Evolutionary conservation across 1,140 invertebrate genomes (phyloP).

Genomic region (Sycophaga agraensis): DNA sequence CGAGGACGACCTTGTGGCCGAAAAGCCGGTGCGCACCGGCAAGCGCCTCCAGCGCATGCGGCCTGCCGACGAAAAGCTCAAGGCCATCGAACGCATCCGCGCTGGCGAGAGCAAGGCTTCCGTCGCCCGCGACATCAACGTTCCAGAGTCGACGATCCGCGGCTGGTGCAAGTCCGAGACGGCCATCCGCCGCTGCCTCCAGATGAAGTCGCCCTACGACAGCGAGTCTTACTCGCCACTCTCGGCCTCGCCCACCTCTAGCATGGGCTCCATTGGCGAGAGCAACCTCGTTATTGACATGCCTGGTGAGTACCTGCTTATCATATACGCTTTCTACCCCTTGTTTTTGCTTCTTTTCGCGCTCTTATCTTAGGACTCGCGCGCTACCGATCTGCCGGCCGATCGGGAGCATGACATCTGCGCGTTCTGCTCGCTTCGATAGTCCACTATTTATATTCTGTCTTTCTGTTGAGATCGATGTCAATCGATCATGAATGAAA

Average conservation of each 20-base stretch:
- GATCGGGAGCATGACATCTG: too few species aligned
- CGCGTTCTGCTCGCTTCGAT: too few species aligned
- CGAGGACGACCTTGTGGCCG: too few species aligned
- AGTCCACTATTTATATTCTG: too few species aligned
- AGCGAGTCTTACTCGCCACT: slow-evolving; percentile 51
- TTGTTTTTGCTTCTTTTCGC: too few species aligned
- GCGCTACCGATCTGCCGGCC: too few species aligned
- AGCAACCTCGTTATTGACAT: slow-evolving; percentile 2
- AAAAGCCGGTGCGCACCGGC: not conserved
- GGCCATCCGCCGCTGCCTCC: slow-evolving; percentile 71
- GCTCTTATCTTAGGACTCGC: too few species aligned
- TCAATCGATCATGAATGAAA: too few species aligned
- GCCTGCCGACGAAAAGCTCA: slow-evolving; percentile 73
- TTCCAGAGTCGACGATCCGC: slow-evolving; percentile 77
- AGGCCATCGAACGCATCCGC: slow-evolving; percentile 76
- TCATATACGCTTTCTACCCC: too few species aligned
- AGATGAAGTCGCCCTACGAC: slow-evolving; percentile 65
- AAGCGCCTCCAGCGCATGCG: slow-evolving; percentile 68
- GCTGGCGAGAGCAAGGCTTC: slow-evolving; percentile 77
- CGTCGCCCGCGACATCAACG: slow-evolving; percentile 77
- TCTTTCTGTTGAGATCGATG: too few species aligned
- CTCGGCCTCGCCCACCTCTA: too few species aligned
- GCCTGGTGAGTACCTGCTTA: not conserved
- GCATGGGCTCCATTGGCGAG: slow-evolving; percentile 48
- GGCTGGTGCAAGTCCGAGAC: slow-evolving; percentile 86